Percentiles rank a stretch among this genome's conserved stretches.
These are phyloP conservation scores for Gobio gobio DNA, from an alignment of 2,113 vertebrate genomes.

Conservation along the genomic window DNA sequence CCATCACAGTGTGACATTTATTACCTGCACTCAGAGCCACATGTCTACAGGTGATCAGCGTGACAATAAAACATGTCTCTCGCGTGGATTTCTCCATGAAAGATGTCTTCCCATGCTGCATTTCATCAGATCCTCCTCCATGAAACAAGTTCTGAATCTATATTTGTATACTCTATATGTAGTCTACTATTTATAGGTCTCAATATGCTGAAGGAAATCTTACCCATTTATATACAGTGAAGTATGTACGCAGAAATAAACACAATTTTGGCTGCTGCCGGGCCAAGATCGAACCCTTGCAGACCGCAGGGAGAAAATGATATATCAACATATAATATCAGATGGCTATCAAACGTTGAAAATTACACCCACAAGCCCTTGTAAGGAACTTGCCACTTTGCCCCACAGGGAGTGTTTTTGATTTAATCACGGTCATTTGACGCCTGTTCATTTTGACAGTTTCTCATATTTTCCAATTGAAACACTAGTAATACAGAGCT, in stretches of 20 bases:
- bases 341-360: slow-evolving; percentile 9
- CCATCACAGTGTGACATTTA: slow-evolving; percentile 20
- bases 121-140: not conserved
- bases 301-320: slow-evolving; percentile 11
- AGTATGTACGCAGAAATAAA: not conserved
- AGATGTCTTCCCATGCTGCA: slow-evolving; percentile 10
- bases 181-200: not conserved
- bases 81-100: not conserved
- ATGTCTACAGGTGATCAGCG: slow-evolving; percentile 29
- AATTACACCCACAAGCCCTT: slow-evolving; percentile 12
- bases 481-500: slow-evolving; percentile 7
- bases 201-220: not conserved
- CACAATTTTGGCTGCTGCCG: not conserved
- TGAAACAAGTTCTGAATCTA: not conserved
- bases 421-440: not conserved
- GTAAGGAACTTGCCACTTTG: slow-evolving; percentile 25
- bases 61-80: slow-evolving; percentile 7
- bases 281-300: slow-evolving; percentile 1
- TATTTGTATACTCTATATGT: not conserved
- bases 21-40: slow-evolving; percentile 13
- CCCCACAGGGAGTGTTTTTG: slow-evolving; percentile 1
- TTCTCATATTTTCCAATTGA: slow-evolving; percentile 12
- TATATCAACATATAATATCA: slow-evolving; percentile 10
- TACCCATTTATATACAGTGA: slow-evolving; percentile 26
- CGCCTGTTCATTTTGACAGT: not conserved